Conservation (phyloP, 2,888 invertebrate genomes). For the Leptinotarsa juncta region DNA sequence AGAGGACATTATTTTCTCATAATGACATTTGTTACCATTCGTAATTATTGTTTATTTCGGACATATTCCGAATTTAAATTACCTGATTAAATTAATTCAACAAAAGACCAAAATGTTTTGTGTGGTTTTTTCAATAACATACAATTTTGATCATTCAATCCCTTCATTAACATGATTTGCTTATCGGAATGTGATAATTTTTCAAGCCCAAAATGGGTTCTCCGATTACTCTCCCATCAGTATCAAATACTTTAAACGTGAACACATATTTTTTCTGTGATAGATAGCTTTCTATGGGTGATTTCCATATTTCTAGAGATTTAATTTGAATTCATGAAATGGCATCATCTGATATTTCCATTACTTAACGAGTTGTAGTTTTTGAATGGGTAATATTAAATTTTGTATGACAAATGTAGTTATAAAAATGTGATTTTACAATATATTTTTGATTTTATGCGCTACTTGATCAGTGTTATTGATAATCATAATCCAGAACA, state of each 20-base stretch:
- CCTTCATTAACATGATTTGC: constrained; percentile 20
- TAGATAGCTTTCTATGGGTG: no score
- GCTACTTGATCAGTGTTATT: no score
- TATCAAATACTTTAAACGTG: background rate
- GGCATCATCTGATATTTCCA: no score
- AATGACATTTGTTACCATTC: constrained; percentile 56
- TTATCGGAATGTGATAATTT: constrained; percentile 8
- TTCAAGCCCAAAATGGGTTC: background rate
- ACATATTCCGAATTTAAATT: constrained; percentile 50
- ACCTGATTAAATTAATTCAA: constrained; percentile 46
- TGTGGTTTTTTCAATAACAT: constrained; percentile 17
- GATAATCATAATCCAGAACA: no score
- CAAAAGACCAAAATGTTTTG: constrained; percentile 32
- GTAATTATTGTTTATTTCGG: constrained; percentile 52
- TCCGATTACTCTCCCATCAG: constrained; percentile 4
- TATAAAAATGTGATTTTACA: no score
- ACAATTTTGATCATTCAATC: constrained; percentile 22
- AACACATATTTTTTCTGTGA: no score
- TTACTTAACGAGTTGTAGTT: no score
- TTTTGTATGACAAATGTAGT: no score
- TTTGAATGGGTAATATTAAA: no score
- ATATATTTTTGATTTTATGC: no score
- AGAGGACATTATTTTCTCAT: constrained; percentile 56
- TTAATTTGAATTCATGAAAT: no score
- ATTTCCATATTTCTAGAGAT: no score